Base-by-base conservation (phyloP, 2,797 vertebrate genomes). In the Luscinia megarhynchos region DNA sequence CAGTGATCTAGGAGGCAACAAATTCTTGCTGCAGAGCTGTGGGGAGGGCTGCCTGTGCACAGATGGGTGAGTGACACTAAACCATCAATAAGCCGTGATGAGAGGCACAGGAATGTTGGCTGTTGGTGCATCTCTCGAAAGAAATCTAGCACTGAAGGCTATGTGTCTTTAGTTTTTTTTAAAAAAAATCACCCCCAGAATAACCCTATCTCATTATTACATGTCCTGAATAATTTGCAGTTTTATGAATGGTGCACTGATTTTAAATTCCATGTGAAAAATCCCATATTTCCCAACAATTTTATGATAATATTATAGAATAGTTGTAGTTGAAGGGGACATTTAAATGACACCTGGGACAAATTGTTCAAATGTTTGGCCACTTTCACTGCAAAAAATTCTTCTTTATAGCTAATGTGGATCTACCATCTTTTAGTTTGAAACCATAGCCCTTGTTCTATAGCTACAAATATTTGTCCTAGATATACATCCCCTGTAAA, bases 171-270 rank as follows among this genome's bases (percentile, higher is more conserved):
- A 78, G 11, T 46, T 46, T 87, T 73, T 46, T 46, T 87, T 73
- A 5, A 30, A 20, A 54, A 40, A 89, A 69, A 58, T 46, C 51
- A 11, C 1, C 7, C 38, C 21, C 15, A 74, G 27, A 55, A 45
- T 8, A 41, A 6, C 3, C 20, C 9, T 21, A 50, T 36, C 20
- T 86, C 41, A 68, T 11, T 62, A 40, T 59, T 51, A 24, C 5
- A 2, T 29, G 12, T 62, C 43, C 27, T 46, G 24, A 69, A 74
- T n/a, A 0, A 19, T 9, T 50, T 72, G 6, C 0, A 0, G 36
- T 29, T 50, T 59, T 51, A 45, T 72, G 21, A 53, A 75, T 53
- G 12, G 10, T 43, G n/a, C 19, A 40, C 23, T 85, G 77, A 62
- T 86, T 77, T 93, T 50, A 26, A 17, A 40, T 58, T 73, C 27